Conservation (phyloP, 2,888 invertebrate species). For the Suillia variegata region DNA sequence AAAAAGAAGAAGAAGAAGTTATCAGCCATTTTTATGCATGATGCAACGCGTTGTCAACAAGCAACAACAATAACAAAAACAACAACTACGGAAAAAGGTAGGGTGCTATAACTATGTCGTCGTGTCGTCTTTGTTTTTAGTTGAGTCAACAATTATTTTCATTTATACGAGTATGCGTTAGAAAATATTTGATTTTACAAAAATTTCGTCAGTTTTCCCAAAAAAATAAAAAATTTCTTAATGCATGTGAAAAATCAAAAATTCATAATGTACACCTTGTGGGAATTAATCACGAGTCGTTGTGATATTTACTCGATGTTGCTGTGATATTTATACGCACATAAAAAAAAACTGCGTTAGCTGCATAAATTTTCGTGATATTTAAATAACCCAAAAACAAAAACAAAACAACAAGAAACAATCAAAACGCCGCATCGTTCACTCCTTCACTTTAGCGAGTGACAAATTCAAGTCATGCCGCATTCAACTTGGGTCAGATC, state of each 20-base stretch:
- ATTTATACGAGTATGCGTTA: no score
- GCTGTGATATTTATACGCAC: no score
- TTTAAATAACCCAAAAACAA: background rate
- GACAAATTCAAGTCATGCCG: conserved; percentile 22
- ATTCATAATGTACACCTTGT: conserved; percentile 45
- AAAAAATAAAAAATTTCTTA: no score
- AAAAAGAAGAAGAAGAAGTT: no score
- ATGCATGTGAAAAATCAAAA: conserved; percentile 8
- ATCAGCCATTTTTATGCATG: no score
- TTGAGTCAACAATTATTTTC: background rate
- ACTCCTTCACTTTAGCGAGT: conserved; percentile 3
- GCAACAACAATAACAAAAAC: background rate
- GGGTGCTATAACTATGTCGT: background rate
- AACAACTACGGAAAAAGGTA: background rate
- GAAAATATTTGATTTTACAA: background rate
- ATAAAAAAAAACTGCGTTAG: no score
- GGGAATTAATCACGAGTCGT: conserved; percentile 35
- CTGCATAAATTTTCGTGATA: background rate
- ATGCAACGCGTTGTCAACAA: background rate
- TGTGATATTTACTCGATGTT: no score
- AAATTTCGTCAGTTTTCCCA: background rate
- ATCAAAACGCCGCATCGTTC: background rate
- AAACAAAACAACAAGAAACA: background rate
- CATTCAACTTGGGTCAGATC: background rate
- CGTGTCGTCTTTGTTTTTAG: background rate